Base-by-base conservation (phyloP, 1,140 invertebrate species). In the Calosoma granatense region DNA sequence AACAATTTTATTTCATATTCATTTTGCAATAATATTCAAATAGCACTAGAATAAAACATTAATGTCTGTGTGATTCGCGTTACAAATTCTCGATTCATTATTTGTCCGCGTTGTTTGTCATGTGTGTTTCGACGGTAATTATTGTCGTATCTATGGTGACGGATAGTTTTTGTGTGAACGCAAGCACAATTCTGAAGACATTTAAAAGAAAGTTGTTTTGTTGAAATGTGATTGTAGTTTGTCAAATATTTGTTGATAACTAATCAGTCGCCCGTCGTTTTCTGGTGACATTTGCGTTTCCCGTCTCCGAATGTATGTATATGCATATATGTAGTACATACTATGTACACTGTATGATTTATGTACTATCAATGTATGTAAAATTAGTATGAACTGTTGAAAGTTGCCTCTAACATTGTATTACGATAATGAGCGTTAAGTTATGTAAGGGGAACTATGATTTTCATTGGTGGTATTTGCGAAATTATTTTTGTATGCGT, bases 121-220 rank as follows among this genome's bases (percentile, higher is more conserved):
- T n/a, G n/a, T n/a, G n/a, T n/a, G n/a, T n/a, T n/a, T n/a, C n/a
- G n/a, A n/a, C n/a, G n/a, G n/a, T n/a, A n/a, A n/a, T n/a, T n/a
- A n/a, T n/a, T n/a, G n/a, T n/a, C n/a, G n/a, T n/a, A n/a, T n/a
- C n/a, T n/a, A n/a, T n/a, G n/a, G n/a, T n/a, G n/a, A n/a, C n/a
- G n/a, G n/a, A n/a, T n/a, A n/a, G n/a, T n/a, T n/a, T n/a, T n/a
- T n/a, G n/a, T n/a, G n/a, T n/a, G n/a, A n/a, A n/a, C n/a, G n/a
- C n/a, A n/a, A n/a, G n/a, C n/a, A n/a, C n/a, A n/a, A 47, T 6
- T 17, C 17, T 3, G 9, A 17, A 47, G 41, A 47, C 41, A 12
- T 47, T 47, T 47, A 36, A 47, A 47, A 47, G 41, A 47, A 47
- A 47, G 41, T 47, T 47, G 41, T 47, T 47, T 47, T 47, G 41